Evolutionary conservation across 2,113 vertebrate species (phyloP).

Genomic region (Coptodon rendalli): DNA sequence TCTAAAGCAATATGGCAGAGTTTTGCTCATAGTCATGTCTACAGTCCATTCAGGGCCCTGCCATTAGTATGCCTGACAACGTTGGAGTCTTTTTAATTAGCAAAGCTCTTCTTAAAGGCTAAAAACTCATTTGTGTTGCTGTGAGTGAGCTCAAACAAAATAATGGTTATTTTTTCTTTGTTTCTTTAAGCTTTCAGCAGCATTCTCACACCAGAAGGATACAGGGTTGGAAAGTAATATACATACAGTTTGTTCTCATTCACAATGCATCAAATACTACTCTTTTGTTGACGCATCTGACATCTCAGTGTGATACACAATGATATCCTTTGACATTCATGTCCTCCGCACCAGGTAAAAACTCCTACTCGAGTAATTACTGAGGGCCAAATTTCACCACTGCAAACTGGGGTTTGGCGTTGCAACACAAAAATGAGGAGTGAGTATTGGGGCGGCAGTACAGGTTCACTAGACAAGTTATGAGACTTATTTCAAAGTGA

Average conservation of each 20-base stretch:
- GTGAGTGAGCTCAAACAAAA: slow-evolving; percentile 33
- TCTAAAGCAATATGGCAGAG: slow-evolving; percentile 64
- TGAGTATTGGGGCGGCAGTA: not conserved
- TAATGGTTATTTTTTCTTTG: not conserved
- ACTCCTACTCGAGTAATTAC: not conserved
- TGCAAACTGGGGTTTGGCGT: not conserved
- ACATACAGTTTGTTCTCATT: not conserved
- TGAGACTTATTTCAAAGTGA: not conserved
- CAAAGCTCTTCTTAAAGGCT: slow-evolving; percentile 54
- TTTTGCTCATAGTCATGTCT: slow-evolving; percentile 47
- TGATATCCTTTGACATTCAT: not conserved
- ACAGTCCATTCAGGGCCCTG: slow-evolving; percentile 42
- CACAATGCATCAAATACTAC: not conserved
- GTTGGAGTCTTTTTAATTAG: slow-evolving; percentile 60
- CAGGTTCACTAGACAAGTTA: not conserved
- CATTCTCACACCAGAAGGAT: not conserved
- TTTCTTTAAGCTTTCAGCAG: not conserved
- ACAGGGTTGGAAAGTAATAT: not conserved
- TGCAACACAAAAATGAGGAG: not conserved
- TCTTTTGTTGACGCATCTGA: accelerated
- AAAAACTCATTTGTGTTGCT: slow-evolving; percentile 44
- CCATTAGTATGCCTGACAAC: slow-evolving; percentile 55
- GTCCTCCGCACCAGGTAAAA: not conserved
- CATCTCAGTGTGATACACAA: not conserved
- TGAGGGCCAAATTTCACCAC: not conserved